Conservation (phyloP, 2,113 vertebrate genomes). For the Coracopsis vasa region DNA sequence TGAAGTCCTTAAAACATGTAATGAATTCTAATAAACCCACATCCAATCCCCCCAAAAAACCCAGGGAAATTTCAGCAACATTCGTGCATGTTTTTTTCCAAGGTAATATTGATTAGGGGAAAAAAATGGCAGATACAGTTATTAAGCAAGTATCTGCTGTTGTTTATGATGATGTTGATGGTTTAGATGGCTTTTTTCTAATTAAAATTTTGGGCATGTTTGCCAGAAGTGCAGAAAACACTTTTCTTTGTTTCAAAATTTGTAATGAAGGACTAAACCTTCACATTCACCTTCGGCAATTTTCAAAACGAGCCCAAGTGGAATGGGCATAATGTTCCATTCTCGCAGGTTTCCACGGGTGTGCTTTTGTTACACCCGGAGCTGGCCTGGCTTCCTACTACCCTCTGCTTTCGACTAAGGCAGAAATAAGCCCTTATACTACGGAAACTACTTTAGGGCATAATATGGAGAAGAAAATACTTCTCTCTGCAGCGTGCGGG, state of each 20-base stretch:
- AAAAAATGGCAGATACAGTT: background rate
- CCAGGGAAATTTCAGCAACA: background rate
- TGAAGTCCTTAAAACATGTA: background rate
- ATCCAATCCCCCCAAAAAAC: no score
- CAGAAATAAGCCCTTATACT: background rate
- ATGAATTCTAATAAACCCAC: background rate
- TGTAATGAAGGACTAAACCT: background rate
- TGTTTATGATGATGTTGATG: background rate
- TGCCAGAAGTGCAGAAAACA: background rate
- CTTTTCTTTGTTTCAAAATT: background rate
- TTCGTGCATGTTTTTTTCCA: background rate
- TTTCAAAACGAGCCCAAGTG: background rate
- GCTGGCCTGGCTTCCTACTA: background rate
- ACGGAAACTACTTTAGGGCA: background rate
- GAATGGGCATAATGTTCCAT: background rate
- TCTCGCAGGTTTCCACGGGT: accelerated
- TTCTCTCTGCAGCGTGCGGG: background rate
- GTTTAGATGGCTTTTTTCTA: background rate
- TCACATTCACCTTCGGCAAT: background rate
- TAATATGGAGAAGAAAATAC: accelerated
- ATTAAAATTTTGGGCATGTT: background rate
- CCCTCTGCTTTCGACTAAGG: background rate
- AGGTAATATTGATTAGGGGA: background rate
- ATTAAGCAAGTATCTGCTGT: background rate
- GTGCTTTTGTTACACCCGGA: background rate